Evolutionary conservation across 2,797 vertebrate genomes (phyloP).

Genomic region (Acanthurus tractus): DNA sequence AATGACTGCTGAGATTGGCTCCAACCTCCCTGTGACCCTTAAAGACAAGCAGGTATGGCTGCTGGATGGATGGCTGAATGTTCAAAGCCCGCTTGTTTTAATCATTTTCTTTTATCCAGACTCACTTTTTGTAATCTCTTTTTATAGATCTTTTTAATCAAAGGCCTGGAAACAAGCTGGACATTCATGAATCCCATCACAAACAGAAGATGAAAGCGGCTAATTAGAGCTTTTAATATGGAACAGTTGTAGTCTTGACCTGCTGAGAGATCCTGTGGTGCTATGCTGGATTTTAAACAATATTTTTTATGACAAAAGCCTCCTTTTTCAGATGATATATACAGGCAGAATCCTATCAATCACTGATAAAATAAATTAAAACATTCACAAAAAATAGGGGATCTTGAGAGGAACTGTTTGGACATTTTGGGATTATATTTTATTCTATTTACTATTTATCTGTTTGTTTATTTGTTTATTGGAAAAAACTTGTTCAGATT

Average conservation of each 20-base stretch:
- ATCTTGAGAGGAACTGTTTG: neutral
- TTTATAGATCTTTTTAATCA: conserved; percentile 4
- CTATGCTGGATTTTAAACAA: neutral
- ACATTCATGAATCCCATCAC: neutral
- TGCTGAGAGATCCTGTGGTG: neutral
- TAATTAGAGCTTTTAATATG: conserved; percentile 13
- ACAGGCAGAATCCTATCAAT: neutral
- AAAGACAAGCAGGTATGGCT: neutral
- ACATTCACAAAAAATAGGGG: neutral
- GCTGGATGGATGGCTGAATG: neutral
- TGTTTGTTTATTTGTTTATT: no score
- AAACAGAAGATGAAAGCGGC: conserved; percentile 22
- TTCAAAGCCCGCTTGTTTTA: conserved; percentile 25
- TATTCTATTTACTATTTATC: no score
- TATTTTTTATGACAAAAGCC: neutral
- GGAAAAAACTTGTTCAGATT: no score
- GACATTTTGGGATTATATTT: no score
- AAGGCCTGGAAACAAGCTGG: conserved; percentile 6
- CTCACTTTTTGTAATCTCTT: neutral
- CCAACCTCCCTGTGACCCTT: neutral
- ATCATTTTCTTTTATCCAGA: neutral
- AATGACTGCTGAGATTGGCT: neutral
- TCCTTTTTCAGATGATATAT: neutral
- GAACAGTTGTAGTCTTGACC: conserved; percentile 1
- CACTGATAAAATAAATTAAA: neutral